Evolutionary conservation across 30 jellyfish, hydroid and myxozoan species (phyloP), one percentile per base, ranked within the genome.

Genomic region (Sanderia malayensis): DNA sequence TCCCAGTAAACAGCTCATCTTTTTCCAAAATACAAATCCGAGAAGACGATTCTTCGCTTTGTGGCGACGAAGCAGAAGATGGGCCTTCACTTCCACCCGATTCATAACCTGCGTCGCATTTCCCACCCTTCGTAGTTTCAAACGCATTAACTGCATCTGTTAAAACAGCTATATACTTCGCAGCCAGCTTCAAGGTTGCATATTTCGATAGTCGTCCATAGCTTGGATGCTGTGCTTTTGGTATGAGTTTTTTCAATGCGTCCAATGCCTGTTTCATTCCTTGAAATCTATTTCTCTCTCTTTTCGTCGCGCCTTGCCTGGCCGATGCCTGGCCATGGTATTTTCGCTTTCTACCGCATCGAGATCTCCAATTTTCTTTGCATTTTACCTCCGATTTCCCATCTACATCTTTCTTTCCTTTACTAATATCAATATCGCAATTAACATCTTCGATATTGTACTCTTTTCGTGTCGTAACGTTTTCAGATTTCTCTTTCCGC

Each of bases 331-430:
- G 59, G 46, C 86, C 86, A 24, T 58, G 60, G 58, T 74, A 74
- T 23, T 74, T 74, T 55, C 86, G 86, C 27, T 74, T 74, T 33
- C 86, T 49, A 15, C 86, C 86, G 47, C 86, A 61, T 44, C 86
- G 29, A 11, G 86, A 74, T 74, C 86, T 33, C 86, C 77, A 74
- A 24, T 27, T 22, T 19, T 74, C 45, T 37, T 53, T 53, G 46
- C 13, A 4, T 13, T 4, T 4, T 4, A 37, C 52, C 10, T 4
- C 52, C 13, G 6, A 13, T 37, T 37, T 13, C 13, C 13, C 10
- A 37, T 37, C 52, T 37, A 37, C 13, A 37, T 37, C 52, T 37
- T 37, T 37, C 52, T 37, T 13, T 37, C 13, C 52, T 13, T 37
- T n/a, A n/a, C n/a, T n/a, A n/a, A n/a, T n/a, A n/a, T n/a, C n/a